A percentile compares a stretch with the other conserved stretches of the same genome.
phyloP scores from a whole-genome alignment of 2,113 vertebrate genomes.

The Archocentrus centrarchus region DNA sequence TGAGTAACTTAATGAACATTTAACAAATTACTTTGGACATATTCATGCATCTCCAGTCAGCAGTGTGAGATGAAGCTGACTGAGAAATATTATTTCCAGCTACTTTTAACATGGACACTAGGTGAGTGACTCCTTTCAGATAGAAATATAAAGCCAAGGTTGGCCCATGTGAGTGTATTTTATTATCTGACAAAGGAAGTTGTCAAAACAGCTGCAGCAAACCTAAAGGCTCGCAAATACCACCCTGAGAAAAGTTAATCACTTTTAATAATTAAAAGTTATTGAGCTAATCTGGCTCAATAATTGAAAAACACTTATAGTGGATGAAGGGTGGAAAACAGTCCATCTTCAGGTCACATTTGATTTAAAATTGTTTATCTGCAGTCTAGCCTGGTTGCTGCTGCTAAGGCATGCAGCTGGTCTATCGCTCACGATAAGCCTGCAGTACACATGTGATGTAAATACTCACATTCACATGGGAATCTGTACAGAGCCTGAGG shows the following conservation, averaged over 20 bases:
- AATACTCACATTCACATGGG: slow-evolving; percentile 22
- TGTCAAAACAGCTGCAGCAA: neutral
- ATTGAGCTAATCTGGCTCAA: neutral
- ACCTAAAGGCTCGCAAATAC: neutral
- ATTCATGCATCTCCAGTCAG: neutral
- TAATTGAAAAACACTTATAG: slow-evolving; percentile 11
- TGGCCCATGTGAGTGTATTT: neutral
- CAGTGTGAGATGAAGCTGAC: neutral
- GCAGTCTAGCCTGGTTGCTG: slow-evolving; percentile 9
- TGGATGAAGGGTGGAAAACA: neutral
- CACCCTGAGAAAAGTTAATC: neutral
- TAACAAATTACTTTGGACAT: neutral
- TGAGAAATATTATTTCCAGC: neutral
- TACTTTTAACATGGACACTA: neutral
- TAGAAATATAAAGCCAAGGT: neutral
- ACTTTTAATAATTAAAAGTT: too few species aligned
- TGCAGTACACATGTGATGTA: slow-evolving; percentile 35
- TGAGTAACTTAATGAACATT: neutral
- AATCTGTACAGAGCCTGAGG: neutral
- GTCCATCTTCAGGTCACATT: neutral
- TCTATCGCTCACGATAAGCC: slow-evolving; percentile 29
- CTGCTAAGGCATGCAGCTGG: slow-evolving; percentile 35
- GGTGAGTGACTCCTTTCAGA: neutral
- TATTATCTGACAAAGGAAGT: slow-evolving; percentile 1
- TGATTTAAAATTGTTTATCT: slow-evolving; percentile 25